Base-by-base conservation (phyloP, 2,797 vertebrate species). In the Nyctalus aviator region DNA sequence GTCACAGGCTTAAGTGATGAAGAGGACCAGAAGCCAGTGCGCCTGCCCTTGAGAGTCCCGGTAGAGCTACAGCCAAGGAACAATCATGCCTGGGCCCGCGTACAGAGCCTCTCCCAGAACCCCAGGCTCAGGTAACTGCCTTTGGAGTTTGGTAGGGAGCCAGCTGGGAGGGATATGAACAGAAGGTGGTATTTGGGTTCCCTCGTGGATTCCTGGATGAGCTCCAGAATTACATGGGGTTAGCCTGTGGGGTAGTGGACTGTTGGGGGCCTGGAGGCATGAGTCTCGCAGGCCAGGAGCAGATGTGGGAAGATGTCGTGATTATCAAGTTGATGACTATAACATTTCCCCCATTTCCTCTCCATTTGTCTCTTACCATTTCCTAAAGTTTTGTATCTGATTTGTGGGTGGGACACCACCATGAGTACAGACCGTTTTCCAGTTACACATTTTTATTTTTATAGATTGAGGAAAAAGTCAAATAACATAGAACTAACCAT, bases 41-140 rank as follows among this genome's bases (percentile, higher is more conserved):
- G 99, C 92, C 98, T 99, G 75, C 99, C 99, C 23, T 98, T 99
- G 88, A 99, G 99, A 97, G 99, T 99, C 55, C 99, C 99, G 0
- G 99, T 99, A 88, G 99, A 99, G 97, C 98, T 99, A 76, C 99
- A 99, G 46, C 99, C 99, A 0, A 98, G 99, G 59, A 99, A 99
- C 96, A 99, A 99, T 96, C 98, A 99, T 0, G 99, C 99, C 0
- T 99, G 99, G 99, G 98, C 99, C 88, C 99, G 99, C 0, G 99
- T 99, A 64, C 99, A 99, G 98, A 99, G 99, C 96, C 98, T 99
- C n/a, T 99, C 99, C 73, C 99, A 99, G 98, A 99, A 99, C 97
- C 99, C 99, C 46, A 98, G 99, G 50, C 99, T 99, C 96, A 99
- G 99, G 99, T 99, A 97, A 97, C 21, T 64, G 30, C 20, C 6